phyloP scores from a whole-genome alignment of 2,113 vertebrate genomes.

The Hippocampus comes region DNA sequence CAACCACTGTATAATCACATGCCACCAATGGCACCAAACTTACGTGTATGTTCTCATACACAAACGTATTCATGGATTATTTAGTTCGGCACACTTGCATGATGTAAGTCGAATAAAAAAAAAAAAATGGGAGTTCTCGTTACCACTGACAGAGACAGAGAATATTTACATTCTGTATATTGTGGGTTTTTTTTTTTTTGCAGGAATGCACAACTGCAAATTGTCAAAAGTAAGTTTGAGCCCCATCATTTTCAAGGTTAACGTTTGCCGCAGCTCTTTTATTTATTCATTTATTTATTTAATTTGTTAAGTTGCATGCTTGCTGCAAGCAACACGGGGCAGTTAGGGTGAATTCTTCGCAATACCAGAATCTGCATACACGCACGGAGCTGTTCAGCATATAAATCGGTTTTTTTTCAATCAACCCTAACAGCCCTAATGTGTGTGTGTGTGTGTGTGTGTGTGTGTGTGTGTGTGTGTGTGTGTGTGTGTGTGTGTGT shows the following conservation, averaged over 20 bases:
- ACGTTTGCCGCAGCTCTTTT: not conserved
- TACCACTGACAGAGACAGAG: not conserved
- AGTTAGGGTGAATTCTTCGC: too few species aligned
- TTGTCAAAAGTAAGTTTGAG: too few species aligned
- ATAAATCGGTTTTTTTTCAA: too few species aligned
- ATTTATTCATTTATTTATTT: not conserved
- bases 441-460: too few species aligned
- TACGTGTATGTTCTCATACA: not conserved
- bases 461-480: not conserved
- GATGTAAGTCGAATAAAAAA: not conserved
- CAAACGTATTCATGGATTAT: not conserved
- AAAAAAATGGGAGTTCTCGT: not conserved
- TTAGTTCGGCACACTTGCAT: conserved; percentile 13
- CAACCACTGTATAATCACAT: conserved; percentile 35
- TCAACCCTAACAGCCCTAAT: too few species aligned
- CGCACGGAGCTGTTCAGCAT: too few species aligned
- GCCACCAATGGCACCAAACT: conserved; percentile 10
- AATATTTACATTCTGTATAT: not conserved
- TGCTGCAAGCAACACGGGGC: too few species aligned
- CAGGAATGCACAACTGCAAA: not conserved
- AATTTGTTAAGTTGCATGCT: too few species aligned
- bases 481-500: not conserved
- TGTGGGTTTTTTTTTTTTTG: too few species aligned
- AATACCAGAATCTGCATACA: not conserved
- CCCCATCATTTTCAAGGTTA: not conserved